A percentile compares a stretch with the other conserved stretches of the same genome.
These are phyloP conservation scores for Chromis chromis DNA, from an alignment of 2,797 vertebrate species.

Conservation along the genomic window DNA sequence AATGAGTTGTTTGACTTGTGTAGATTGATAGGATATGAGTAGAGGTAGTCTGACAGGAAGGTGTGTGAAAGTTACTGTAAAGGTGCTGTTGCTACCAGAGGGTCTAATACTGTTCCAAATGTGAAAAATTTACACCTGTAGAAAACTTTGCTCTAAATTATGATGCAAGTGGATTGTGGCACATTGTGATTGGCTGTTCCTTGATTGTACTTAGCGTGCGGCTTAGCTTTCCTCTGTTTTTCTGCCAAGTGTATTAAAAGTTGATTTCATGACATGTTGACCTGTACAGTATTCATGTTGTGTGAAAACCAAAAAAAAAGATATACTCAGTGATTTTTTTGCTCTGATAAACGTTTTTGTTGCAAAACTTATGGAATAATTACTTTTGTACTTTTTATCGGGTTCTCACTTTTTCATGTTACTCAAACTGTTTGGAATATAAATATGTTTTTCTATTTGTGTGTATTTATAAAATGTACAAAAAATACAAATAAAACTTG, in stretches of 20 bases:
- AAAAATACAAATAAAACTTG: conserved; percentile 72
- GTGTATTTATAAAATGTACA: conserved; percentile 77
- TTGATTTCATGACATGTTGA: not conserved
- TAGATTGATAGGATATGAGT: not conserved
- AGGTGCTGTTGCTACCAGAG: conserved; percentile 13
- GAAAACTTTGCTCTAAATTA: too few relatives aligned
- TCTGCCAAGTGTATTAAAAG: conserved; percentile 10
- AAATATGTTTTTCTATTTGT: conserved; percentile 60
- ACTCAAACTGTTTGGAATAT: conserved; percentile 1
- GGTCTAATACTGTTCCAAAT: conserved; percentile 21
- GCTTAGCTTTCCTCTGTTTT: conserved; percentile 27
- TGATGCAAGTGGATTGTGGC: not conserved
- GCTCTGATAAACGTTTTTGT: not conserved
- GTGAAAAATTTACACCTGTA: not conserved
- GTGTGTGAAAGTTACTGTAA: conserved; percentile 28
- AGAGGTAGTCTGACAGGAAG: not conserved
- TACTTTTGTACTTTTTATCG: conserved; percentile 40
- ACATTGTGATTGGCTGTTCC: conserved; percentile 11
- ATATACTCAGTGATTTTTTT: too few relatives aligned
- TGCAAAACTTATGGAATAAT: not conserved
- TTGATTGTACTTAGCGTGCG: not conserved
- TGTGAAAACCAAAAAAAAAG: not conserved
- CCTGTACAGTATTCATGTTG: conserved; percentile 31
- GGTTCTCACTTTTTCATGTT: conserved; percentile 17
- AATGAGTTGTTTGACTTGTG: conserved; percentile 24